phyloP scores from a whole-genome alignment of 2,113 vertebrate species.

The Zootoca vivipara region DNA sequence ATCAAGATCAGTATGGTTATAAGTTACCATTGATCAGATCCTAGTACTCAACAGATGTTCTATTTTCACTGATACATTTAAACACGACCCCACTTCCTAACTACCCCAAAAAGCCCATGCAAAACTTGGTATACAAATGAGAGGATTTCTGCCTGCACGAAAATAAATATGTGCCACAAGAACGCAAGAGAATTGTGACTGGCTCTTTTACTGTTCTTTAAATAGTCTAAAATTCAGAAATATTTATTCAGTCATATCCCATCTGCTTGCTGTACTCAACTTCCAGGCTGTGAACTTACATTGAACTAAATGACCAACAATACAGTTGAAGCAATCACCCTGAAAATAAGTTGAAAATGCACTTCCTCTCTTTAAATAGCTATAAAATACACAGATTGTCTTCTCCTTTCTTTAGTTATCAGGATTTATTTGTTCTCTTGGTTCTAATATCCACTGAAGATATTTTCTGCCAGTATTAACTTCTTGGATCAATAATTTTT shows the following conservation, averaged over 20 bases:
- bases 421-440: conserved; percentile 63
- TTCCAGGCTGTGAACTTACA: conserved; percentile 34
- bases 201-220: neutral
- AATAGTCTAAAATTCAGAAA: neutral
- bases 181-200: neutral
- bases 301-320: conserved; percentile 22
- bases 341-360: conserved; percentile 38
- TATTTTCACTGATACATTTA: too few species aligned
- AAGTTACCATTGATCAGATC: neutral
- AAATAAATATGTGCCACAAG: neutral
- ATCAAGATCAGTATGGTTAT: neutral
- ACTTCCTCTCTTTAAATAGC: conserved; percentile 35
- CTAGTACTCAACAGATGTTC: neutral
- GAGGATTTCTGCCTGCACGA: neutral
- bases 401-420: conserved; percentile 53
- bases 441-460: conserved; percentile 52
- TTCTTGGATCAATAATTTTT: conserved; percentile 61
- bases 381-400: conserved; percentile 52
- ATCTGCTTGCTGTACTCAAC: neutral
- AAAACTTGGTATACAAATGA: neutral
- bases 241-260: neutral
- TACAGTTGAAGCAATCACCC: conserved; percentile 30
- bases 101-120: too few species aligned
- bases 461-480: conserved; percentile 57
- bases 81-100: neutral